Base-by-base conservation (phyloP, 2,113 vertebrate species). In the Chaetodon auriga region DNA sequence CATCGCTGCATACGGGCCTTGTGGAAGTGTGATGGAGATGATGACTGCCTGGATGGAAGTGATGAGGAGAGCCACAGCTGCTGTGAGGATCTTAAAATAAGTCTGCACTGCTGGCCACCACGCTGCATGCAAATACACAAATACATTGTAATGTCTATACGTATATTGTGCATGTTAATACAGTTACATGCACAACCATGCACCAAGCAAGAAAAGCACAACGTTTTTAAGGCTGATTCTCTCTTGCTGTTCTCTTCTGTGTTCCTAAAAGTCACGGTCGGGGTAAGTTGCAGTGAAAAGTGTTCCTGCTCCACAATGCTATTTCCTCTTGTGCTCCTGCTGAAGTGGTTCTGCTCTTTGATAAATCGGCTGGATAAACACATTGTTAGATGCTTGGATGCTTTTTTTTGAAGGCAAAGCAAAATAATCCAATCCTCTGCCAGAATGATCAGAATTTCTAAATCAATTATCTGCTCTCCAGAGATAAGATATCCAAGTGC, bases 11-110 rank as follows among this genome's bases (percentile, higher is more conserved):
- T 99, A 73, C 96, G 97, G 78, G 94, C 94, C 6, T 86, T 92
- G 53, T 99, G 98, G 98, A 97, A 95, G 86, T 99, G 98, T 53
- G 98, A 99, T 6, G 98, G 98, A 0, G 98, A 99, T 15, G 96
- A 99, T 49, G 98, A 99, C 89, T 99, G 98, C 73, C 94, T 99
- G 63, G 98, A 99, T 13, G 96, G 97, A 71, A 99, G 97, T 2
- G 98, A 99, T 73, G 98, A 99, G 86, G 96, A 95, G 63, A 70
- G 92, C 1, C 95, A 95, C 36, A 95, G 94, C 80, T 99, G 98
- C 93, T 95, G 98, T 99, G 96, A 9, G 95, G 75, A 74, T 74
- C 60, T 75, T 19, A 14, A 63, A 69, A 84, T 66, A 10, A 23
- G 38, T 66, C 51, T 75, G 25, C 9, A 14, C 66, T 23, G 14